Evolutionary conservation across 1,140 invertebrate genomes (phyloP), one percentile per base, ranked within the genome.

Genomic region (Metaphire vulgaris): DNA sequence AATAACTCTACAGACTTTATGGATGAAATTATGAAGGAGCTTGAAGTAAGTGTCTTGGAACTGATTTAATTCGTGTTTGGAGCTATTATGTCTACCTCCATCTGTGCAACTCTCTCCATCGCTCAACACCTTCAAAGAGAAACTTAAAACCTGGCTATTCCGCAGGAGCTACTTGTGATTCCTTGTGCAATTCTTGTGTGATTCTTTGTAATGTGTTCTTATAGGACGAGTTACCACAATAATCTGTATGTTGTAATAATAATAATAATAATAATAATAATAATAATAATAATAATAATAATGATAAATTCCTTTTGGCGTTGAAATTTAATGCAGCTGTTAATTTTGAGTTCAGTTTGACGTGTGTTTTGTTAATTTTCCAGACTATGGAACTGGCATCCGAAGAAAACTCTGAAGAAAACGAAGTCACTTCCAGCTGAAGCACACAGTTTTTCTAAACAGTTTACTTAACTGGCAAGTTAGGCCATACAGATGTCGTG

Each of bases 1-100:
- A 87, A 87, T 74, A 88, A 90, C 80, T 88, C 89, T 21, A 87
- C 88, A 28, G 89, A 90, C 79, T 87, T 89, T 78, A 87, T 88
- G 76, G 89, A 90, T 82, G 87, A 89, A 80, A 87, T 90, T 33
- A 85, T 89, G 83, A 85, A 86, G 79, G 89, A 90, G 83, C 79
- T 90, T 33, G 88, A 90, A 81, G 87, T 88, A 12, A 21, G 41
- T 56, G 41, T 56, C 41, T 12, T 56, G 21, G 6, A 56, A 21
- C 41, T 56, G 41, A 21, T 56, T 56, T 56, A 21, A 21, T 56
- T 12, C 41, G 6, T 56, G 6, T 56, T 56, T 56, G 41, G 6
- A 6, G 41, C 21, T 56, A 56, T 56, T 56, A 6, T 56, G 6
- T 56, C 41, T 56, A 12, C 41, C 21, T 56, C 21, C 21, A 6